phyloP scores from a whole-genome alignment of 1,140 invertebrate genomes.

The Aradophagus sp. region DNA sequence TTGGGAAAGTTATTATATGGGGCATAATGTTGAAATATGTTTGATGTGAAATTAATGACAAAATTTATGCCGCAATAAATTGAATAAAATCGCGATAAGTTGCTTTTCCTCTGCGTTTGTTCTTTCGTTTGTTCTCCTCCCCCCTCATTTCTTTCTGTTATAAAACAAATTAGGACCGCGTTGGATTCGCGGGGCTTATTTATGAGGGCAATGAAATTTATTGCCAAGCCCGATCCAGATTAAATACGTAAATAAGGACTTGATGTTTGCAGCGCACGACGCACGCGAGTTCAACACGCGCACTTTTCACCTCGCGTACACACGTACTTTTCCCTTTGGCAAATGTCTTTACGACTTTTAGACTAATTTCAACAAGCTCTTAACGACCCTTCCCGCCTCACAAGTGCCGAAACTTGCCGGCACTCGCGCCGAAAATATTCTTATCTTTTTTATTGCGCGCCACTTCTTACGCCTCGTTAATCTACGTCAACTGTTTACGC shows the following conservation, averaged over 20 bases:
- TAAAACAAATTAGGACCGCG: slow-evolving; percentile 1
- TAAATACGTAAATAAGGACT: slow-evolving; percentile 29
- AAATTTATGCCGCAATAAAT: too few species aligned
- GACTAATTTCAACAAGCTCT: slow-evolving; percentile 59
- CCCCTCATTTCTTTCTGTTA: not conserved
- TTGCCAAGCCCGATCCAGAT: slow-evolving; percentile 12
- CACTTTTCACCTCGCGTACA: slow-evolving; percentile 22
- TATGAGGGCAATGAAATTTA: slow-evolving; percentile 19
- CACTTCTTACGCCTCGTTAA: slow-evolving; percentile 30
- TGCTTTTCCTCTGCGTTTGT: not conserved
- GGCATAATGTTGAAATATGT: too few species aligned
- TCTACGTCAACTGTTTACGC: slow-evolving; percentile 3
- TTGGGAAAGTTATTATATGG: too few species aligned
- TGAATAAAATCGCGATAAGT: too few species aligned
- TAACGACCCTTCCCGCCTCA: slow-evolving; percentile 36
- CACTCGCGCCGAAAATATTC: slow-evolving; percentile 17
- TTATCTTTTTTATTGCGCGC: slow-evolving; percentile 35
- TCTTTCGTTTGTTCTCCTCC: too few species aligned
- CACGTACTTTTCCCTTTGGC: slow-evolving; percentile 14
- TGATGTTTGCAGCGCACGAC: slow-evolving; percentile 9
- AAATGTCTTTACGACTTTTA: slow-evolving; percentile 49
- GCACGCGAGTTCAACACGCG: slow-evolving; percentile 10
- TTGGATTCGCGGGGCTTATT: slow-evolving; percentile 15
- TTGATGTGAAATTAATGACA: too few species aligned
- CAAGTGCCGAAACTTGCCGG: slow-evolving; percentile 25